Evolutionary conservation across 2,888 invertebrate species (phyloP).

Genomic region (Ferdinandea cuprea): DNA sequence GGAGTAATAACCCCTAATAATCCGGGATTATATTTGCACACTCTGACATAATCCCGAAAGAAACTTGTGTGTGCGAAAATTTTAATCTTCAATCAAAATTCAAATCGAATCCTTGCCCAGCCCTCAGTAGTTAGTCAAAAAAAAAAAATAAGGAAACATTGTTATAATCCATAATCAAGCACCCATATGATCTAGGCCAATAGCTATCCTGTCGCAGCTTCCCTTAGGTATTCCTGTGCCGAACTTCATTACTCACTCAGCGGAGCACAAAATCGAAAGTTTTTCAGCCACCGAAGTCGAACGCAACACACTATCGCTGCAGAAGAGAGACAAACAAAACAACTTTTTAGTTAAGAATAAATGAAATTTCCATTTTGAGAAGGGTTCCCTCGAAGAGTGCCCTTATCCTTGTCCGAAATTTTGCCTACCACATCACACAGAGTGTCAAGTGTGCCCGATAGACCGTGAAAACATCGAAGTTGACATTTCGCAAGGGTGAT

Average conservation of each 20-base stretch:
- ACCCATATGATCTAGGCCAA: slow-evolving; percentile 46
- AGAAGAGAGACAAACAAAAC: slow-evolving; percentile 41
- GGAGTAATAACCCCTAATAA: slow-evolving; percentile 71
- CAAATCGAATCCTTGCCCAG: slow-evolving; percentile 54
- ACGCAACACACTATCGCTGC: slow-evolving; percentile 36
- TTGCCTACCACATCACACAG: slow-evolving; percentile 61
- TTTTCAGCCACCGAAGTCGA: slow-evolving; percentile 30
- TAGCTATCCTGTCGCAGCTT: slow-evolving; percentile 1
- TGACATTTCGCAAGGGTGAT: slow-evolving; percentile 69
- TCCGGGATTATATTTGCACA: slow-evolving; percentile 63
- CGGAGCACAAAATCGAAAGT: slow-evolving; percentile 71
- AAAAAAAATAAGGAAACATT: slow-evolving; percentile 23
- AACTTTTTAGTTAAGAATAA: slow-evolving; percentile 56
- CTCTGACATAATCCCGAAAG: slow-evolving; percentile 60
- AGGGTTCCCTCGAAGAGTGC: slow-evolving; percentile 51
- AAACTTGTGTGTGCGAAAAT: slow-evolving; percentile 33
- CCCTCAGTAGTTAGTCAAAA: slow-evolving; percentile 10
- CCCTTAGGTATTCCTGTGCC: slow-evolving; percentile 4
- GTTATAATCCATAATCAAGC: slow-evolving; percentile 43
- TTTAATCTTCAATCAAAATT: slow-evolving; percentile 71
- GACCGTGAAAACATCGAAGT: slow-evolving; percentile 72
- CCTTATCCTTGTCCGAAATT: slow-evolving; percentile 65
- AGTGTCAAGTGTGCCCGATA: slow-evolving; percentile 72
- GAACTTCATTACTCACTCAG: slow-evolving; percentile 69
- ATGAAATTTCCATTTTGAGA: slow-evolving; percentile 63